Evolutionary conservation across 2,113 vertebrate genomes (phyloP).

Genomic region (Eretmochelys imbricata): DNA sequence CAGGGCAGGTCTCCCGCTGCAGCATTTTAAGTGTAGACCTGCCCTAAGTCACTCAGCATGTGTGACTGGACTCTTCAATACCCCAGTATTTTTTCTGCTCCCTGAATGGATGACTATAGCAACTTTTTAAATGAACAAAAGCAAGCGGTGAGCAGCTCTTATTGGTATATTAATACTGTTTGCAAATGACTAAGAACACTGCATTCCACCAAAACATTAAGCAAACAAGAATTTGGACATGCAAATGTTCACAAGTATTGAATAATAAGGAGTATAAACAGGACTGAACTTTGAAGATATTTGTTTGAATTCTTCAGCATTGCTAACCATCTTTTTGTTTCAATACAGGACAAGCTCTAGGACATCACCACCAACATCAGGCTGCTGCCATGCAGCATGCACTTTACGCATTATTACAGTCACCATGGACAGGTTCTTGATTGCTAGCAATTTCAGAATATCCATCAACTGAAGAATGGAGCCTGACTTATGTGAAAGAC

Average conservation of each 20-base stretch:
- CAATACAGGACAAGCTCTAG: neutral
- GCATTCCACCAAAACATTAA: neutral
- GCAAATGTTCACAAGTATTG: neutral
- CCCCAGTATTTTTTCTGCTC: neutral
- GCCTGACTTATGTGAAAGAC: neutral
- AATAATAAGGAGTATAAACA: neutral
- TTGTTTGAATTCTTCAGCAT: neutral
- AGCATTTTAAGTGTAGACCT: neutral
- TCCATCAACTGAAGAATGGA: neutral
- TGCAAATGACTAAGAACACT: neutral
- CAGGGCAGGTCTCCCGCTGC: too few relatives aligned
- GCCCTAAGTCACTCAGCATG: neutral
- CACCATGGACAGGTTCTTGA: neutral
- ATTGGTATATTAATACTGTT: too few relatives aligned
- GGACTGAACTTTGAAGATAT: neutral
- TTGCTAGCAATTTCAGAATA: neutral
- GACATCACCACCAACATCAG: neutral
- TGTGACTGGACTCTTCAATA: neutral
- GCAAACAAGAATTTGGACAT: neutral
- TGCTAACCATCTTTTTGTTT: neutral
- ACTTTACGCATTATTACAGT: neutral
- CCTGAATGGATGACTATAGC: neutral
- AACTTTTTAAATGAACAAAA: neutral
- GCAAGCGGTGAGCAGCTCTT: neutral
- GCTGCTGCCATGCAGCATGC: neutral